A percentile compares a stretch with the other conserved stretches of the same genome.
These are phyloP conservation scores for Scaptomyza caliginosa DNA, from an alignment of 2,888 invertebrate genomes.

Conservation along the genomic window DNA sequence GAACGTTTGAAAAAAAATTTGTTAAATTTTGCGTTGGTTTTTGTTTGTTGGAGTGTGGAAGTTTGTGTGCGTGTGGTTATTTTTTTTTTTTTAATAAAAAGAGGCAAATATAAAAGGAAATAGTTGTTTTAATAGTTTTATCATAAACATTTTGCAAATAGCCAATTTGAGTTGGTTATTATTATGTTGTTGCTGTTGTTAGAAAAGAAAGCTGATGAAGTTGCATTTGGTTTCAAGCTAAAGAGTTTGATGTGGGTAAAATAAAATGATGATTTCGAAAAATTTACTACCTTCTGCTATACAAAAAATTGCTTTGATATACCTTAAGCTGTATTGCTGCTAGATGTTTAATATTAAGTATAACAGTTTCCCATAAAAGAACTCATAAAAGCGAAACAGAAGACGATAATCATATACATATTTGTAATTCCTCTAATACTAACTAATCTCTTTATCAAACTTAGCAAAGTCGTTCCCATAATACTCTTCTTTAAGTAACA, in stretches of 20 bases:
- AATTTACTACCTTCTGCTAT: too few relatives aligned
- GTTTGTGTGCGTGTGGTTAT: slow-evolving; percentile 8
- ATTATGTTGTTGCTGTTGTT: slow-evolving; percentile 5
- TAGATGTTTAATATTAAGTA: too few relatives aligned
- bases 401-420: too few relatives aligned
- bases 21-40: slow-evolving; percentile 53
- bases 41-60: slow-evolving; percentile 14
- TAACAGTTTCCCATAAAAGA: too few relatives aligned
- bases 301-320: too few relatives aligned
- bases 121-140: slow-evolving; percentile 80
- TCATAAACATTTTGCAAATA: slow-evolving; percentile 64
- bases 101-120: slow-evolving; percentile 76
- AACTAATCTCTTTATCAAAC: background rate
- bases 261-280: slow-evolving; percentile 1
- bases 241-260: slow-evolving; percentile 5
- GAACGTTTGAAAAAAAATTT: slow-evolving; percentile 75
- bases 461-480: too few relatives aligned
- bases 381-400: too few relatives aligned
- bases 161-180: slow-evolving; percentile 56
- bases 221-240: slow-evolving; percentile 13
- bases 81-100: slow-evolving; percentile 60
- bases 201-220: slow-evolving; percentile 25
- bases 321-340: too few relatives aligned
- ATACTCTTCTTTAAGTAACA: too few relatives aligned
- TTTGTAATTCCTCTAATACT: too few relatives aligned